Conservation (phyloP, 2,888 invertebrate genomes). For the Zygothrica quintamaculata region DNA sequence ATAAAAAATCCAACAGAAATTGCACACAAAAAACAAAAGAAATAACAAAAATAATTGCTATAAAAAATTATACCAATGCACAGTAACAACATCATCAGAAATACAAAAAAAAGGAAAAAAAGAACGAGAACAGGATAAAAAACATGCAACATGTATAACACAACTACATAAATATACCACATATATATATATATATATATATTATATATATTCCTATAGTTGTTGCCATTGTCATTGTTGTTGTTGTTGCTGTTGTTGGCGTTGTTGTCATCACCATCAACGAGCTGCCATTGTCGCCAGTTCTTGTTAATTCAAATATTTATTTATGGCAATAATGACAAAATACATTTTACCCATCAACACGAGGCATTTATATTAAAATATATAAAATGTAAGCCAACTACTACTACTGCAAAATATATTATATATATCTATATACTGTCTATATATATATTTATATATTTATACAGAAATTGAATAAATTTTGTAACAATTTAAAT, state of each 20-base stretch:
- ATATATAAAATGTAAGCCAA: no score
- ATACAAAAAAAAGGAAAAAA: conserved; percentile 20
- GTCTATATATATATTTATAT: no score
- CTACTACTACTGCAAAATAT: no score
- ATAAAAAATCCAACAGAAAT: conserved; percentile 2
- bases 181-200: conserved; percentile 27
- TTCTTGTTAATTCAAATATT: conserved; percentile 77
- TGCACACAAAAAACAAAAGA: no score
- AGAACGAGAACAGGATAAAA: conserved; percentile 30
- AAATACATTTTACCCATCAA: conserved; percentile 73
- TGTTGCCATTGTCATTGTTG: conserved; percentile 22
- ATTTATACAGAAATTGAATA: no score
- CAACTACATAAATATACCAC: conserved; percentile 15
- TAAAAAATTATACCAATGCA: not conserved
- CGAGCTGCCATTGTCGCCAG: conserved; percentile 68
- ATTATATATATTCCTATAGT: conserved; percentile 31
- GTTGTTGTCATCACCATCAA: conserved; percentile 58
- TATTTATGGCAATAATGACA: conserved; percentile 73
- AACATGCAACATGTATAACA: conserved; percentile 53
- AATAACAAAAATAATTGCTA: conserved; percentile 15
- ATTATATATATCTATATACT: no score
- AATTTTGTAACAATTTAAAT: no score
- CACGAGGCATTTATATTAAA: conserved; percentile 41
- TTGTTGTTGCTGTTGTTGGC: conserved; percentile 39
- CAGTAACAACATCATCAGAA: not conserved